These are phyloP conservation scores for Oplegnathus fasciatus DNA, from an alignment of 2,113 vertebrate species.

Conservation along the genomic window DNA sequence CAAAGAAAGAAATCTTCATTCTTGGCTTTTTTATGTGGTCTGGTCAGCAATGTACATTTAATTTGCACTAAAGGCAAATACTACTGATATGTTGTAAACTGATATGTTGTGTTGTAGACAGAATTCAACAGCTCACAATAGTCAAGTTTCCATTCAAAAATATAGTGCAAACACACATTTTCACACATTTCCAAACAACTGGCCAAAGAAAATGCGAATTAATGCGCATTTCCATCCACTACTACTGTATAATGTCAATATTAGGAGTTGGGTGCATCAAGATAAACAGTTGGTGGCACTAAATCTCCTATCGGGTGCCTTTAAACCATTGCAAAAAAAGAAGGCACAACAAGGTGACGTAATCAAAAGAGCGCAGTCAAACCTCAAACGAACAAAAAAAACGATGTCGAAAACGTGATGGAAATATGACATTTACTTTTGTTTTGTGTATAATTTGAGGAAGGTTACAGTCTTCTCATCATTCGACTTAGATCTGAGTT, in stretches of 20 bases:
- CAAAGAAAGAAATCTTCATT: neutral
- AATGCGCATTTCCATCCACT: neutral
- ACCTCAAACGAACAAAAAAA: neutral
- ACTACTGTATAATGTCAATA: fast-evolving
- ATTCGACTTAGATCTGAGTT: too few relatives aligned
- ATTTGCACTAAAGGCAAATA: neutral
- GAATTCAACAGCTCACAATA: neutral
- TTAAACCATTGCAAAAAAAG: neutral
- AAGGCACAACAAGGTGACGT: neutral
- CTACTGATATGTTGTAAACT: too few relatives aligned
- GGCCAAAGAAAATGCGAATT: neutral
- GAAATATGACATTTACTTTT: neutral
- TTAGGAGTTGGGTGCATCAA: neutral
- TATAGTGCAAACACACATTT: neutral
- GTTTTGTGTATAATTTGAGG: neutral
- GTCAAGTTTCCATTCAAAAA: neutral
- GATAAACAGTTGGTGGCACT: neutral
- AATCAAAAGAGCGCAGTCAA: neutral
- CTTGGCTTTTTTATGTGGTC: neutral
- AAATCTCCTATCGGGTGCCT: neutral
- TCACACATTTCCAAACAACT: neutral
- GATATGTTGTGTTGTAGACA: neutral
- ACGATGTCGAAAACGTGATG: neutral
- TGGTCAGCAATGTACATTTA: neutral
- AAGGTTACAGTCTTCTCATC: neutral